Conservation (phyloP, 2,797 vertebrate species). For the Octomys mimax region DNA sequence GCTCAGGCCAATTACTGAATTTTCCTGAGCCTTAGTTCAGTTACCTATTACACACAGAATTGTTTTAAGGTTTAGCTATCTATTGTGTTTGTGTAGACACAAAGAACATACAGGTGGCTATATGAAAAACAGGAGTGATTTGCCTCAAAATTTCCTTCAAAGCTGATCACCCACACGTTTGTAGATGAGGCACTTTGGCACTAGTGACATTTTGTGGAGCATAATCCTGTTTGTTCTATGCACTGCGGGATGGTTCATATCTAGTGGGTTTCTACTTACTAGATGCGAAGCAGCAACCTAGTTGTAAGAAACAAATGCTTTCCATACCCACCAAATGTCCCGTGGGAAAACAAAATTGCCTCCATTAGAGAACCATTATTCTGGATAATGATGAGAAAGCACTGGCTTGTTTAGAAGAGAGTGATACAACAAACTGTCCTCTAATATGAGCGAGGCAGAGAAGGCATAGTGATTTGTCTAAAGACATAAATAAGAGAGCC, state of each 20-base stretch:
- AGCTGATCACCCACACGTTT: background rate
- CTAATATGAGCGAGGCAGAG: background rate
- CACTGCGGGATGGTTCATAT: background rate
- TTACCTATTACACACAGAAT: background rate
- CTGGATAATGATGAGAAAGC: background rate
- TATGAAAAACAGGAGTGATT: background rate
- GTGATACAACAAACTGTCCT: background rate
- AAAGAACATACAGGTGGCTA: background rate
- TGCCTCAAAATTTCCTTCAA: slow-evolving; percentile 6
- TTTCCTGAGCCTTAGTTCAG: background rate
- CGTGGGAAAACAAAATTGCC: background rate
- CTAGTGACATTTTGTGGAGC: background rate
- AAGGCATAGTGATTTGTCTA: background rate
- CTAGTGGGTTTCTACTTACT: background rate
- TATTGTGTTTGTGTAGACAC: background rate
- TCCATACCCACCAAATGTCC: background rate
- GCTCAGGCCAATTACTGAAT: background rate
- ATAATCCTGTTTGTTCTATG: background rate
- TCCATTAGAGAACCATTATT: background rate
- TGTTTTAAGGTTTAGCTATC: background rate
- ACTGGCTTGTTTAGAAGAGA: background rate
- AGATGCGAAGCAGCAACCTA: background rate
- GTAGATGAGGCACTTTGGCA: background rate
- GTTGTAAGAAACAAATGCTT: background rate
- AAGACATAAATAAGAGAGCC: slow-evolving; percentile 24